Evolutionary conservation across 2,888 invertebrate genomes (phyloP), one percentile per base, ranked within the genome.

Genomic region (Ganaspis brasiliensis): DNA sequence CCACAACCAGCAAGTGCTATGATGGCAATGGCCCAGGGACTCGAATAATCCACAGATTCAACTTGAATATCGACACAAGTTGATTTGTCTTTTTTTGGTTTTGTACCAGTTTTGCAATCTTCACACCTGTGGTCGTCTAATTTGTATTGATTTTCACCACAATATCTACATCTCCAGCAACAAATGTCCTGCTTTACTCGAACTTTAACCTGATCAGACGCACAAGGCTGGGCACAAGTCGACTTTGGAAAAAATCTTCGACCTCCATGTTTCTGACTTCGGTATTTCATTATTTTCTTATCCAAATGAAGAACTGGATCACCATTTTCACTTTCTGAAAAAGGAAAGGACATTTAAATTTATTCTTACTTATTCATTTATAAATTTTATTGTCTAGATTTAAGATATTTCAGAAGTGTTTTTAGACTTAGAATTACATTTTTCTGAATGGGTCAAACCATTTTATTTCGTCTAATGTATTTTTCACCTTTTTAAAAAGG

Each of bases 131-230:
- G 91, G 12, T 92, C 91, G 79, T 92, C 91, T 9, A 86, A 80
- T 55, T 91, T 91, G 79, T 89, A 91, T 83, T 93, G 92, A 79
- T 92, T 92, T 1, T 79, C 77, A 0, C 92, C 90, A 84, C 93
- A 94, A 56, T 91, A 87, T 52, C 91, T 89, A 81, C 94, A 94
- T 1, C 89, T 85, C 93, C 93, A 93, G 85, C 93, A 94, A 85
- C 94, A 94, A 0, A 90, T 88, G 82, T 93, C 93, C 86, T 92
- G 89, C 56, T 89, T 87, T 82, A 88, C 91, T 26, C 91, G 86
- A 10, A 91, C 87, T 84, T 90, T 89, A 8, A 92, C 88, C 75
- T 91, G 88, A 75, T 88, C 79, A 1, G 86, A 79, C 8, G 81
- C 82, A 80, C 93, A 93, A 0, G 92, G 91, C 8, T 88, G 89